Evolutionary conservation across 1,140 invertebrate genomes (phyloP).

Genomic region (Pogonomyrmex barbatus): DNA sequence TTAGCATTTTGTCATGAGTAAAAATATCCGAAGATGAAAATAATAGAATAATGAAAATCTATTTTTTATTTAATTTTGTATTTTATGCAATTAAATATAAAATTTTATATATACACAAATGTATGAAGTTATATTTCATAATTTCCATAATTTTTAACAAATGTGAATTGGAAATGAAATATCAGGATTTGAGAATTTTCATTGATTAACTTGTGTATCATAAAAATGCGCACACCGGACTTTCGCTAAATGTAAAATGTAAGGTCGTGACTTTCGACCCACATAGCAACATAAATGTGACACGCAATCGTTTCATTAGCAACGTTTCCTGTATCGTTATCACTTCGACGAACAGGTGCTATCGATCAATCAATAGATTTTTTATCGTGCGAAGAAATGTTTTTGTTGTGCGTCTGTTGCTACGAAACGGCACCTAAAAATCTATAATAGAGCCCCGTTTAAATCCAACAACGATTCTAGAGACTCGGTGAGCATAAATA

Average conservation of each 20-base stretch:
- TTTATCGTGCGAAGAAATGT: background rate
- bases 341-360: slow-evolving; percentile 36
- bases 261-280: slow-evolving; percentile 29
- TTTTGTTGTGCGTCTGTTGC: slow-evolving; percentile 62
- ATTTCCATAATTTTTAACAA: background rate
- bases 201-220: background rate
- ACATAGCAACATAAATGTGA: background rate
- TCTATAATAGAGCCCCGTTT: background rate
- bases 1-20: background rate
- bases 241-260: background rate
- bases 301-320: slow-evolving; percentile 29
- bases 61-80: background rate
- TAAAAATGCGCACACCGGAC: background rate
- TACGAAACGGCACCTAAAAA: slow-evolving; percentile 48
- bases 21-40: background rate
- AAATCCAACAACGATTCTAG: background rate
- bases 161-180: background rate
- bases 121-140: background rate
- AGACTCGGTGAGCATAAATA: background rate
- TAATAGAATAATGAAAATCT: background rate
- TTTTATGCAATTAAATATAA: background rate
- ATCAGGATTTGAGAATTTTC: background rate
- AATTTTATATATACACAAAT: background rate
- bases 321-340: slow-evolving; percentile 15
- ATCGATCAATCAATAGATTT: slow-evolving; percentile 64